phyloP scores from a whole-genome alignment of 2,888 invertebrate species.

The Dynastes grantii region DNA sequence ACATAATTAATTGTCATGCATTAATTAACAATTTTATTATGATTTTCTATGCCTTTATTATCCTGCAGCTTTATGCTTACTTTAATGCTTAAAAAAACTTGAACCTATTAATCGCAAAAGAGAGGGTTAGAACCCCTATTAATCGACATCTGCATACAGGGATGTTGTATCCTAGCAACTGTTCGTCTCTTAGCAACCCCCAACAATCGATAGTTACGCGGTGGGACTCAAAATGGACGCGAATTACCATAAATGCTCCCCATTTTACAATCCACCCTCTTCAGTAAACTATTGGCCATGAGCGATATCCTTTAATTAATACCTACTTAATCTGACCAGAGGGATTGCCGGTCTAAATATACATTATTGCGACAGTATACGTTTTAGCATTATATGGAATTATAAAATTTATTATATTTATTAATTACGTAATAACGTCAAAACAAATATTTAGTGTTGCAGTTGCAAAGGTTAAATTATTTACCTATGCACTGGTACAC shows the following conservation, averaged over 20 bases:
- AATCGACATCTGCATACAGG: slow-evolving; percentile 57
- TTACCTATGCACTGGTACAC: too few relatives aligned
- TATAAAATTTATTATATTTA: slow-evolving; percentile 10
- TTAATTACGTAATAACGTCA: too few relatives aligned
- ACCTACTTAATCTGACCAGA: slow-evolving; percentile 52
- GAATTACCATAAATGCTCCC: slow-evolving; percentile 60
- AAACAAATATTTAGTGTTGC: too few relatives aligned
- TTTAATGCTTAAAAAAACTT: slow-evolving; percentile 12
- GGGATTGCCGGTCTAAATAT: slow-evolving; percentile 44
- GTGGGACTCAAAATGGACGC: slow-evolving; percentile 61
- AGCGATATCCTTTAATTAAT: slow-evolving; percentile 55
- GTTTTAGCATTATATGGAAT: background rate
- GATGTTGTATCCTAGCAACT: slow-evolving; percentile 57
- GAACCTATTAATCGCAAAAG: slow-evolving; percentile 44
- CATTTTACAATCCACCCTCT: slow-evolving; percentile 56
- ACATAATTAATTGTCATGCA: too few relatives aligned
- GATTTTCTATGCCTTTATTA: background rate
- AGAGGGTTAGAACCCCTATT: slow-evolving; percentile 49
- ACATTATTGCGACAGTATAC: slow-evolving; percentile 21
- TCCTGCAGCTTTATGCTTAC: background rate
- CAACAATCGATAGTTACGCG: slow-evolving; percentile 59
- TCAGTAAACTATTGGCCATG: slow-evolving; percentile 56
- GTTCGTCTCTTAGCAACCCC: slow-evolving; percentile 58
- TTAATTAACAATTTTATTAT: too few relatives aligned
- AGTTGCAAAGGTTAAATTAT: too few relatives aligned